A percentile compares a stretch with the other conserved stretches of the same genome.
Evolutionary conservation across 2,888 invertebrate species (phyloP).

Genomic region (Caenorhabditis drosophilae): DNA sequence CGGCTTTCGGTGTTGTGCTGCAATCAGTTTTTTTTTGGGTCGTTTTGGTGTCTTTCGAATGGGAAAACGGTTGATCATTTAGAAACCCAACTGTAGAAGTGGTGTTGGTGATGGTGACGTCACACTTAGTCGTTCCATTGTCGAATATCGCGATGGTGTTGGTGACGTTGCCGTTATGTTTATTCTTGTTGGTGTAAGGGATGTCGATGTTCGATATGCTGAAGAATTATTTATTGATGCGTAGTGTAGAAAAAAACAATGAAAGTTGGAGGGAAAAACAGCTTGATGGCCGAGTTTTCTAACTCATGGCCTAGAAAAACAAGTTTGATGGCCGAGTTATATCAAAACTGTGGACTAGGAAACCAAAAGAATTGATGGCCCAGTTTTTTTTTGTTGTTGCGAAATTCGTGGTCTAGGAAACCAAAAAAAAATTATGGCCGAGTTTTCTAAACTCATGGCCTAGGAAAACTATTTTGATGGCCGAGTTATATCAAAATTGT

Average conservation of each 20-base stretch:
- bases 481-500: too few relatives aligned
- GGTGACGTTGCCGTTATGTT: constrained; percentile 9
- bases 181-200: constrained; percentile 40
- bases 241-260: background rate
- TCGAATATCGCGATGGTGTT: constrained; percentile 34
- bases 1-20: constrained; percentile 43
- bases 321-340: too few relatives aligned
- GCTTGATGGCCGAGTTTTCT: too few relatives aligned
- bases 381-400: too few relatives aligned
- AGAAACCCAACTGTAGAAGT: constrained; percentile 24
- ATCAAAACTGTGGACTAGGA: too few relatives aligned
- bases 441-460: too few relatives aligned
- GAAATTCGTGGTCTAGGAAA: too few relatives aligned
- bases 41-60: background rate
- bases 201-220: constrained; percentile 46
- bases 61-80: background rate
- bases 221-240: constrained; percentile 6
- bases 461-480: too few relatives aligned
- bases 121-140: constrained; percentile 30
- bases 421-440: too few relatives aligned
- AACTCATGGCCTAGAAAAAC: too few relatives aligned
- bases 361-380: too few relatives aligned
- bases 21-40: background rate
- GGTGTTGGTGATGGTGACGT: constrained; percentile 49
- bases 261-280: constrained; percentile 21